These are phyloP conservation scores for Caloenas nicobarica DNA, from an alignment of 2,113 vertebrate species.

Conservation along the genomic window DNA sequence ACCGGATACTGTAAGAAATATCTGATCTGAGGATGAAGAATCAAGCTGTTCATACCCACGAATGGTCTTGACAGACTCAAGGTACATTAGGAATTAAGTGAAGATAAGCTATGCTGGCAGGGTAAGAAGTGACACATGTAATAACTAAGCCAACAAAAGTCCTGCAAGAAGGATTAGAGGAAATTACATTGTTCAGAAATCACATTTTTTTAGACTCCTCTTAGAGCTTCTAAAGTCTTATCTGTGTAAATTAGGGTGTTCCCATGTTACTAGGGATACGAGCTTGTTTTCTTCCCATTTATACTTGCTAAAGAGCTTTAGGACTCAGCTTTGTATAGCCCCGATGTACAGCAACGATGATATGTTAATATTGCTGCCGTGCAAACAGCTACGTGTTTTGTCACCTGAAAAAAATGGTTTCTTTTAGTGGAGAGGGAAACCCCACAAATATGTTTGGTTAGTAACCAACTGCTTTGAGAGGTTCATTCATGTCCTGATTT, in stretches of 20 bases:
- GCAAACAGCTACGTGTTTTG: not conserved
- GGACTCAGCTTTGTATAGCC: not conserved
- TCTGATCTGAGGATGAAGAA: not conserved
- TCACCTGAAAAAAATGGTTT: not conserved
- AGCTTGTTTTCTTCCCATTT: not conserved
- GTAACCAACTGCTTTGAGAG: not conserved
- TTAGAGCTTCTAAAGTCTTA: not conserved
- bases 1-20: not conserved
- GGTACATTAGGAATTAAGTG: not conserved
- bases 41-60: not conserved
- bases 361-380: not conserved
- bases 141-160: not conserved
- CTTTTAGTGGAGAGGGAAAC: not conserved
- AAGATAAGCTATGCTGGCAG: not conserved
- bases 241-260: not conserved
- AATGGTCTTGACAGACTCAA: not conserved
- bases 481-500: not conserved
- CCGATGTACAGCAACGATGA: not conserved
- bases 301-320: not conserved
- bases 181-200: not conserved
- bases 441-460: not conserved
- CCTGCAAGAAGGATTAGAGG: not conserved
- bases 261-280: not conserved
- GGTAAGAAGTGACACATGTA: not conserved
- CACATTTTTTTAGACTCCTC: accelerated